Base-by-base conservation (phyloP, 1,140 invertebrate species). In the Rhagoletis zephyria region DNA sequence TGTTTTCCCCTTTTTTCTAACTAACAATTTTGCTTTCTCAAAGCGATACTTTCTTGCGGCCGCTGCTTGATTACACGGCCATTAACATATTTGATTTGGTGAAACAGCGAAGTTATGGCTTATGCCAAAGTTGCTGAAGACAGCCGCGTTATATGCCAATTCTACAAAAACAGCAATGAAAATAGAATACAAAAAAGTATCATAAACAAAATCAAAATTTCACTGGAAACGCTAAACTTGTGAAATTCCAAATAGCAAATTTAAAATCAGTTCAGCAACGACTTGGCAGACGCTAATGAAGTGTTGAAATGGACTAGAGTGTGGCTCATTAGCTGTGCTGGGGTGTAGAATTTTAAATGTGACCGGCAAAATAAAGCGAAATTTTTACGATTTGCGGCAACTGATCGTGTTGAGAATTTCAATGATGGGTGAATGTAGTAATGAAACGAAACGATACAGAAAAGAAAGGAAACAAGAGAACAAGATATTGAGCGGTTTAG, bases 11-110 rank as follows among this genome's bases (percentile, higher is more conserved):
- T 9, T 63, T 60, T 60, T 60, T 60, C 6, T 60, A 1, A n/a
- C 12, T 63, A 63, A 14, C 6, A 48, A 74, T 74, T 48, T 42
- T 74, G 4, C 67, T 42, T 30, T 4, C 9, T 42, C 67, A 45
- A 45, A 74, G 40, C 64, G 64, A 42, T 45, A 74, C 67, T 74
- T 74, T 74, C 67, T 48, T 74, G 40, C 42, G 6, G 12, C 40
- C 5, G 14, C 12, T 40, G 67, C 2, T 40, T 48, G 4, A 45
- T 74, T 74, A 45, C 42, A 42, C 40, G 16, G 42, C 40, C 42
- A 74, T 74, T 74, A 74, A 42, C 67, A 74, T 74, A 45, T 74
- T 74, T 74, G 48, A 48, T 74, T 74, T 48, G 67, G 67, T 74
- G 67, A 74, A 74, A 74, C 67, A 45, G 67, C 14, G 67, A 16